Evolutionary conservation across 2,888 invertebrate species (phyloP).

Genomic region (Morpho achilles): DNA sequence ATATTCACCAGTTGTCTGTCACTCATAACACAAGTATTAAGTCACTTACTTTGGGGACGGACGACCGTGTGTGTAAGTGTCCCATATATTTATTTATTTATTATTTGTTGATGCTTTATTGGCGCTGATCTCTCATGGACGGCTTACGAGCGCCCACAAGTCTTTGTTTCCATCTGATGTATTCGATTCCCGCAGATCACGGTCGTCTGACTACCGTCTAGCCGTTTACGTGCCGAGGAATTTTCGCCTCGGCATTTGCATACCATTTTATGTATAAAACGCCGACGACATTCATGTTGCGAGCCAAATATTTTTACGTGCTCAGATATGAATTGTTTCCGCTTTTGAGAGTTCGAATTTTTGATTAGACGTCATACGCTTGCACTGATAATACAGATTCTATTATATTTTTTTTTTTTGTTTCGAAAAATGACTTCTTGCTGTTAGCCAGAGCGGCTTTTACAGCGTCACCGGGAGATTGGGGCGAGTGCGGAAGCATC

Average conservation of each 20-base stretch:
- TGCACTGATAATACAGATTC: neutral
- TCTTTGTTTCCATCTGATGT: slow-evolving; percentile 32
- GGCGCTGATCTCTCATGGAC: slow-evolving; percentile 63
- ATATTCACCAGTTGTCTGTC: too few species aligned
- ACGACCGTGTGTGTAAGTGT: too few species aligned
- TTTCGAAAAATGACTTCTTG: too few species aligned
- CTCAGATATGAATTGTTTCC: slow-evolving; percentile 40
- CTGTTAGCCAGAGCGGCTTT: too few species aligned
- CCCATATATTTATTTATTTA: too few species aligned
- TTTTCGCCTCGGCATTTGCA: slow-evolving; percentile 65
- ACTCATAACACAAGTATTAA: too few species aligned
- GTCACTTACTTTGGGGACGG: too few species aligned
- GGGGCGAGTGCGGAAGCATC: too few species aligned
- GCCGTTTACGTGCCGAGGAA: slow-evolving; percentile 62
- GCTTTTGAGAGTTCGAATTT: slow-evolving; percentile 15
- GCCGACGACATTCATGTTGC: slow-evolving; percentile 50
- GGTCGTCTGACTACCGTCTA: slow-evolving; percentile 71
- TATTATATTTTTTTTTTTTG: too few species aligned
- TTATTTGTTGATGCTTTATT: slow-evolving; percentile 45
- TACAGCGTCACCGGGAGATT: too few species aligned
- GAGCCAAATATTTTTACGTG: slow-evolving; percentile 59
- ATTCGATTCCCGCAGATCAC: slow-evolving; percentile 18
- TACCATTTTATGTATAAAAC: slow-evolving; percentile 49
- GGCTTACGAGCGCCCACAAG: slow-evolving; percentile 57
- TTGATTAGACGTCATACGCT: slow-evolving; percentile 1